Evolutionary conservation across 2,888 invertebrate species (phyloP), one percentile per base, ranked within the genome.

Genomic region (Acrobeloides nanus): DNA sequence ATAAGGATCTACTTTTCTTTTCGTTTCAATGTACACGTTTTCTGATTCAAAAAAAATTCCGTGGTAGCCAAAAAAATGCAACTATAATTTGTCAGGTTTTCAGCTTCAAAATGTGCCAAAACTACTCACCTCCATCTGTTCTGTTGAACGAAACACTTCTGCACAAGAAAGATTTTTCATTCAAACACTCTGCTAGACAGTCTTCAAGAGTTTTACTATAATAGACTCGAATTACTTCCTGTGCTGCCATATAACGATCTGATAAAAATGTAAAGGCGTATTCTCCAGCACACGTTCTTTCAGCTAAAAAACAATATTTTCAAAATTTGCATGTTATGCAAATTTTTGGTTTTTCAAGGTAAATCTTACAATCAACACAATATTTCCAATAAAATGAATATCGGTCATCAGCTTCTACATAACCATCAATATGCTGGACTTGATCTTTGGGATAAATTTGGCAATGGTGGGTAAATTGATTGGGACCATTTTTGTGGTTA

Each of bases 381-480:
- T 72, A 73, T 50, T 73, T 73, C 70, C 73, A 70, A 50, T 68
- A 73, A 59, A 73, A 73, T 5, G 70, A 66, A 46, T 64, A 73
- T 21, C 68, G 53, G 44, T 74, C 73, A 38, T 74, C 70, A 1
- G 73, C 73, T 44, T 73, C 72, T 17, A 72, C 66, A 43, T 66
- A 62, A 5, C 69, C 71, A 48, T 73, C 73, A 34, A 73, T 62
- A 41, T 66, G 64, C 40, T 66, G 64, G 12, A 64, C 48, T 15
- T 44, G 41, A 29, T 53, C 53, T 4, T 39, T 20, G 12, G 51
- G 44, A 44, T 53, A 74, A n/a, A 74, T 59, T 44, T 74, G 67
- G 47, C 73, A 73, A 31, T 68, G 64, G 57, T 71, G 59, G n/a
- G 59, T 53, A 48, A 64, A 59, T 20, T 53, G 56, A 46, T 66